Evolutionary conservation across 1,140 invertebrate species (phyloP).

Genomic region (Sycobia sp.): DNA sequence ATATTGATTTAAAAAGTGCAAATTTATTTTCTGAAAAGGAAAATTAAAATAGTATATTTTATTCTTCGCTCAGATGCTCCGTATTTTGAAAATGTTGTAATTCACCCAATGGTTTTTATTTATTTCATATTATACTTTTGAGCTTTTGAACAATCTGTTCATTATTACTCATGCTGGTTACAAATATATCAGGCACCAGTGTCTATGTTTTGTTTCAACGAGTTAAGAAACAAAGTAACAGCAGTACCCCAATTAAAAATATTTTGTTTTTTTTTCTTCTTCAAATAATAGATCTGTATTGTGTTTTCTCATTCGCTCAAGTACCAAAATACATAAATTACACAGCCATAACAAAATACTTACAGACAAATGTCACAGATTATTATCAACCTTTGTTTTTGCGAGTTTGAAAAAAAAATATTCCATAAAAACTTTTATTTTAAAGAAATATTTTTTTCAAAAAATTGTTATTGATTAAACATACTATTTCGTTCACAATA

Average conservation of each 20-base stretch:
- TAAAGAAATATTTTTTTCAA: background rate
- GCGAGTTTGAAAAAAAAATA: constrained; percentile 4
- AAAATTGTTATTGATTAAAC: background rate
- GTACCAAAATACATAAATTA: constrained; percentile 22
- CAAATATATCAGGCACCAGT: background rate
- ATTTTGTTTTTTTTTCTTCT: background rate
- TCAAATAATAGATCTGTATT: background rate
- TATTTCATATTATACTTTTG: constrained; percentile 4
- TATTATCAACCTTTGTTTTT: constrained; percentile 12
- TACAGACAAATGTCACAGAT: constrained; percentile 3
- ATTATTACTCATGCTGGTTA: background rate
- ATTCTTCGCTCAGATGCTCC: too few relatives aligned
- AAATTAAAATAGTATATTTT: too few relatives aligned
- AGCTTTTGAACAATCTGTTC: constrained; percentile 1
- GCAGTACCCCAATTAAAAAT: constrained; percentile 10
- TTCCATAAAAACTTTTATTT: background rate
- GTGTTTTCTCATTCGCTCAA: background rate
- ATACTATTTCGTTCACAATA: background rate
- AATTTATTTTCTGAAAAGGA: too few relatives aligned
- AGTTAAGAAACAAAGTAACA: constrained; percentile 6
- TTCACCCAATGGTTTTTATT: too few relatives aligned
- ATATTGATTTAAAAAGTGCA: too few relatives aligned
- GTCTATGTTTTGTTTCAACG: background rate
- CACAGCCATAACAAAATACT: constrained; percentile 27
- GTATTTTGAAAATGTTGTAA: too few relatives aligned